Percentiles rank a stretch among this genome's conserved stretches.
phyloP scores from a whole-genome alignment of 1,140 invertebrate genomes.

The Notospermus geniculatus region DNA sequence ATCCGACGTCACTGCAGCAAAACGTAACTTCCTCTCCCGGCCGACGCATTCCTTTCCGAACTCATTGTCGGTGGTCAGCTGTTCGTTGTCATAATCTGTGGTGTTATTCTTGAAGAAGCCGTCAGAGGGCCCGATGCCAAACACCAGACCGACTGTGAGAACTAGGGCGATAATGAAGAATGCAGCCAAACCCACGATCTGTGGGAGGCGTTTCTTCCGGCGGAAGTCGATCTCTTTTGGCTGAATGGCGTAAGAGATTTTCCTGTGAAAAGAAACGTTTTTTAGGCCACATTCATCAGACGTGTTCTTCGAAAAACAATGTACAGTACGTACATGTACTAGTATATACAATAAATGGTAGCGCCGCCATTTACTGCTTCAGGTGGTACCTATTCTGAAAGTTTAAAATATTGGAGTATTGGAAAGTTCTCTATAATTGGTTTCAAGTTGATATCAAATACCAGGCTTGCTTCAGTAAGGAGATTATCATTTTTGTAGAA shows the following conservation, averaged over 20 bases:
- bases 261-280: background rate
- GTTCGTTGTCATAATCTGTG: constrained; percentile 4
- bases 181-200: background rate
- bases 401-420: no score
- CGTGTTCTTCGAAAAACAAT: no score
- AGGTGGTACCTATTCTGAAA: no score
- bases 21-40: constrained; percentile 1
- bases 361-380: no score
- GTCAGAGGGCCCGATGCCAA: constrained; percentile 6
- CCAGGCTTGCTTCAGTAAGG: no score
- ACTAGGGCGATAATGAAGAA: constrained; percentile 2
- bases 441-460: no score
- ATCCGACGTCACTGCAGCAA: constrained; percentile 33
- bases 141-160: background rate
- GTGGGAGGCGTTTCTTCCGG: background rate
- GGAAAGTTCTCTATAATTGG: no score
- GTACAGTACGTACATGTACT: no score
- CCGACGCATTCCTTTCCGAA: no score
- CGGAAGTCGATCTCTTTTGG: background rate
- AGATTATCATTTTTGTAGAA: no score
- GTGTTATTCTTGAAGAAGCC: background rate
- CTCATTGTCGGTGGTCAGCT: background rate
- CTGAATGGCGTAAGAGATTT: constrained; percentile 8
- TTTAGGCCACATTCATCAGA: no score
- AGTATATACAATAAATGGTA: no score